A percentile compares a stretch with the other conserved stretches of the same genome.
These are phyloP conservation scores for Mesocentrotus franciscanus DNA, from an alignment of 53 echinoderm and acorn worm genomes.

Conservation along the genomic window DNA sequence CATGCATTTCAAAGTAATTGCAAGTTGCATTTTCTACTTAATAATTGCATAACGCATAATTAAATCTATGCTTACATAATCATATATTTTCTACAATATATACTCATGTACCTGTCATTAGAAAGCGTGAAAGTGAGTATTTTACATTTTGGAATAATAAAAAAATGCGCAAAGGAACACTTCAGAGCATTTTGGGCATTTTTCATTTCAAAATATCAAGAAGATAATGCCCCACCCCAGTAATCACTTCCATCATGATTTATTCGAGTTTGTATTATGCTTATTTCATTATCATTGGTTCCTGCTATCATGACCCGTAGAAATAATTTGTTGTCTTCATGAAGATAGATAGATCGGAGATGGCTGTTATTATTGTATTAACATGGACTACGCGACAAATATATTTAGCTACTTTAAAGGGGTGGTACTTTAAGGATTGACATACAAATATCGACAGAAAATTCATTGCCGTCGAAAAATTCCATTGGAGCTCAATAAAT, in stretches of 20 bases:
- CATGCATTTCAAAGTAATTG: no score
- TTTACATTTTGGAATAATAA: no score
- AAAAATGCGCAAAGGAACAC: no score
- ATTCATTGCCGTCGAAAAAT: constrained; percentile 50
- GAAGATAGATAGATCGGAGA: not conserved
- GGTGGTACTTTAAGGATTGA: not conserved
- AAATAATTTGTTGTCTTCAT: not conserved
- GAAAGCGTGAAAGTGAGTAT: no score
- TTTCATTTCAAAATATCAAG: no score
- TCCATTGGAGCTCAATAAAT: constrained; percentile 13
- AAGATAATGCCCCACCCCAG: not conserved
- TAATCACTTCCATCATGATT: not conserved
- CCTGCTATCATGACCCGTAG: not conserved
- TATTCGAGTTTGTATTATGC: not conserved
- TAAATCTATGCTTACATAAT: no score
- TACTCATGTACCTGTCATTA: no score
- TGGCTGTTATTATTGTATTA: not conserved
- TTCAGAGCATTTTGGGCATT: no score
- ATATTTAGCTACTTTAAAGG: not conserved
- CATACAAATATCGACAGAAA: constrained; percentile 17
- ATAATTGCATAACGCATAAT: no score
- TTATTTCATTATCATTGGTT: not conserved
- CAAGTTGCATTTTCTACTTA: no score
- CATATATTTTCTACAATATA: no score
- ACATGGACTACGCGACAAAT: not conserved